Evolutionary conservation across 2,888 invertebrate genomes (phyloP).

Genomic region (Eledona agricola): DNA sequence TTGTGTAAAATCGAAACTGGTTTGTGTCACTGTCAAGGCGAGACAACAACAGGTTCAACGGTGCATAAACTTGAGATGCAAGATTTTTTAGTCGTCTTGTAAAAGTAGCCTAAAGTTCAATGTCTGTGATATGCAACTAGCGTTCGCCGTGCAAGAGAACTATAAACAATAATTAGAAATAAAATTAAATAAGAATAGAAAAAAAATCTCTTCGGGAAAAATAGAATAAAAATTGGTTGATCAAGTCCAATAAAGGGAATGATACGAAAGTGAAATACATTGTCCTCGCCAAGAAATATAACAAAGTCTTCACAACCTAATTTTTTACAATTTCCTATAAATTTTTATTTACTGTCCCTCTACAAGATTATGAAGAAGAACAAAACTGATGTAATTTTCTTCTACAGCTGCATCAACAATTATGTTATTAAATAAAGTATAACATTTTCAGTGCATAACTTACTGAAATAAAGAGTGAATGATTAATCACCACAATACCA

Average conservation of each 20-base stretch:
- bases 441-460: not conserved
- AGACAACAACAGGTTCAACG: slow-evolving; percentile 10
- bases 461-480: slow-evolving; percentile 14
- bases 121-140: no score
- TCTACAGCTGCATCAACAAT: slow-evolving; percentile 13
- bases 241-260: no score
- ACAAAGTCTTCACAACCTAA: no score
- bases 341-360: not conserved
- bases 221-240: no score
- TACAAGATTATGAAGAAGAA: slow-evolving; percentile 9
- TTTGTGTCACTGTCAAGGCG: slow-evolving; percentile 29
- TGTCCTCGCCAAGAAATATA: no score
- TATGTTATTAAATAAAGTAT: slow-evolving; percentile 1
- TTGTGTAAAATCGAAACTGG: slow-evolving; percentile 13
- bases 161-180: no score
- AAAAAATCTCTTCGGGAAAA: no score
- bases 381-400: not conserved
- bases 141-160: no score
- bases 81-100: not conserved
- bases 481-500: slow-evolving; percentile 9
- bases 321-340: no score
- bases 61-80: slow-evolving; percentile 12
- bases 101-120: no score
- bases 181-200: no score
- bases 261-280: no score